These are phyloP conservation scores for Holacanthella duospinosa DNA, from an alignment of 2,888 invertebrate species.

Conservation along the genomic window DNA sequence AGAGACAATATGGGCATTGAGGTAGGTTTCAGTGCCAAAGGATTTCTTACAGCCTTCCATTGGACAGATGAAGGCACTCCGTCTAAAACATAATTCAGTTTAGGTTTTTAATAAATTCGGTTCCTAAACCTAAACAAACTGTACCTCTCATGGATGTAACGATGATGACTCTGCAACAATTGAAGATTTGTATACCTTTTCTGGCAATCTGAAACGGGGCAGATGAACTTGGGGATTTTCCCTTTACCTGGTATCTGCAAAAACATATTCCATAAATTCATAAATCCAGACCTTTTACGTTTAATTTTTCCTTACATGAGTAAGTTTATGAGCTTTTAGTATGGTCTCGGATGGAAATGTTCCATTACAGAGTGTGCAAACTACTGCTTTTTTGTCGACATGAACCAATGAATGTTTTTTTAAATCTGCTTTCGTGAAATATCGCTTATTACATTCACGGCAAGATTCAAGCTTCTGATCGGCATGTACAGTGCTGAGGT, in stretches of 20 bases:
- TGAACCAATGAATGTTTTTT: not conserved
- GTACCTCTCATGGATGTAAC: not conserved
- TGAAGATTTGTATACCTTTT: not conserved
- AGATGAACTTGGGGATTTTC: not conserved
- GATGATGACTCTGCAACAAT: not conserved
- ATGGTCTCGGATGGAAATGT: not conserved
- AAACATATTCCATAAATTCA: not conserved
- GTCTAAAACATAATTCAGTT: no score
- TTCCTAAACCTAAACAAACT: no score
- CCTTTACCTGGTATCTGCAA: not conserved
- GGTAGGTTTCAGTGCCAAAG: not conserved
- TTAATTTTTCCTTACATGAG: not conserved
- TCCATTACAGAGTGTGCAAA: not conserved
- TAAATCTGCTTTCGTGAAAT: not conserved
- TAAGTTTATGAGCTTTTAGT: not conserved
- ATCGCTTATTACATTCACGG: not conserved
- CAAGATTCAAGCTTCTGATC: not conserved
- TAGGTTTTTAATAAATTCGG: no score
- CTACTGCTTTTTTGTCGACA: not conserved
- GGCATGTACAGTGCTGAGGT: not conserved
- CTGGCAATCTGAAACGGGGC: not conserved
- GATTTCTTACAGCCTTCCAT: not conserved
- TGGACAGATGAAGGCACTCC: not conserved
- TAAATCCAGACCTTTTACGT: not conserved
- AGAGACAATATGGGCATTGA: not conserved